These are phyloP conservation scores for Bos javanicus DNA, from an alignment of 2,113 vertebrate species.

Conservation along the genomic window DNA sequence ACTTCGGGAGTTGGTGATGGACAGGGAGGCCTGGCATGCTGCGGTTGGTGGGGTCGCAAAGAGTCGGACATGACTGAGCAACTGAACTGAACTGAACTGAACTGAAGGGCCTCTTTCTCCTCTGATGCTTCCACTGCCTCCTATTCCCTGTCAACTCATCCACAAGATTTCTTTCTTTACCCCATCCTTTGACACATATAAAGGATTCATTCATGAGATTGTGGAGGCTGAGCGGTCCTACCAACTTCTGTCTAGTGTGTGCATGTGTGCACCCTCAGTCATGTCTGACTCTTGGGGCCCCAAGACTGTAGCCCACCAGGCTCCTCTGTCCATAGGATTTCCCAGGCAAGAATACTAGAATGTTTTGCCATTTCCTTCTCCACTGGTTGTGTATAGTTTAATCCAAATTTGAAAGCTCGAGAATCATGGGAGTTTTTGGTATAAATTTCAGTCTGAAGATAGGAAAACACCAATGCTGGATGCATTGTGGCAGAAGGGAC, in stretches of 20 bases:
- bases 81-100: too few relatives aligned
- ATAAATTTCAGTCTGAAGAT: neutral
- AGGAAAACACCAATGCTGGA: neutral
- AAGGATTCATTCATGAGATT: neutral
- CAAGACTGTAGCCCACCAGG: neutral
- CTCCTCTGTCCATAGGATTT: neutral
- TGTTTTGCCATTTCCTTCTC: neutral
- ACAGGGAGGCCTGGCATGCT: too few relatives aligned
- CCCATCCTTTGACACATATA: neutral
- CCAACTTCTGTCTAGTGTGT: neutral
- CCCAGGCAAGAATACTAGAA: neutral
- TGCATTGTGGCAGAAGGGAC: neutral
- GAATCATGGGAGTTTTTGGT: neutral
- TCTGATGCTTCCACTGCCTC: neutral
- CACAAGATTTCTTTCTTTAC: neutral
- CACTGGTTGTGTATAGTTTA: neutral
- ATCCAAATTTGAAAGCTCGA: neutral
- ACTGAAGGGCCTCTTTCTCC: neutral
- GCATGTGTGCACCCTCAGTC: neutral
- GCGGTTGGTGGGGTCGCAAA: rapidly evolving
- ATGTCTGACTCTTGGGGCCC: neutral
- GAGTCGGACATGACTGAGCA: too few relatives aligned
- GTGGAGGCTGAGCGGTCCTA: neutral
- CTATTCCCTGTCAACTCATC: neutral
- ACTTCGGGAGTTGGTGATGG: too few relatives aligned